A percentile compares a stretch with the other conserved stretches of the same genome.
phyloP scores from a whole-genome alignment of 2,113 vertebrate species.

The Seriola rivoliana region DNA sequence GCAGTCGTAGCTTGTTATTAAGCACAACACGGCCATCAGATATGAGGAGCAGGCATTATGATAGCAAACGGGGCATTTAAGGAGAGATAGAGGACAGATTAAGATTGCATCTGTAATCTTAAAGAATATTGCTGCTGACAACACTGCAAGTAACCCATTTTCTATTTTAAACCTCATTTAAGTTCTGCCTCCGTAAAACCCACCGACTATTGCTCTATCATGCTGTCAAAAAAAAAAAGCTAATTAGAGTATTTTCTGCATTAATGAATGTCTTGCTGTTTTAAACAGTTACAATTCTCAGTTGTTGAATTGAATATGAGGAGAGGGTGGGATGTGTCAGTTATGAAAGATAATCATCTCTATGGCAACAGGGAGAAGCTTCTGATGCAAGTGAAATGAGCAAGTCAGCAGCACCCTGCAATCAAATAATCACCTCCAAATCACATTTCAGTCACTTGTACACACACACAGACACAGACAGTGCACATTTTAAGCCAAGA shows the following conservation, averaged over 20 bases:
- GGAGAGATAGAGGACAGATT: conserved; percentile 83
- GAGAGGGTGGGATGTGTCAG: conserved; percentile 54
- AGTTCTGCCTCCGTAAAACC: conserved; percentile 27
- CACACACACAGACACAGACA: conserved; percentile 27
- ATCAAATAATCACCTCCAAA: conserved; percentile 77
- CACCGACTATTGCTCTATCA: conserved; percentile 36
- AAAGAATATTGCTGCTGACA: conserved; percentile 70
- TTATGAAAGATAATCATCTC: conserved; percentile 70
- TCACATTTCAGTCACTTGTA: conserved; percentile 55
- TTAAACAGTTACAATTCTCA: conserved; percentile 58
- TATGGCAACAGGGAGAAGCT: conserved; percentile 76
- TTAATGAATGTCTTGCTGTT: conserved; percentile 60
- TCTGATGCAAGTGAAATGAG: conserved; percentile 68
- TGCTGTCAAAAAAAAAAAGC: conserved; percentile 38
- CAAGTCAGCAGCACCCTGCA: conserved; percentile 58
- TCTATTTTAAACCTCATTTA: conserved; percentile 59
- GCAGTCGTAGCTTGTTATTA: conserved; percentile 78
- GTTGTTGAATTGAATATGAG: conserved; percentile 59
- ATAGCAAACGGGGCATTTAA: conserved; percentile 74
- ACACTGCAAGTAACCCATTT: conserved; percentile 53
- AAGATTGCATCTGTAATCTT: conserved; percentile 79
- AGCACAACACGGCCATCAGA: conserved; percentile 80
- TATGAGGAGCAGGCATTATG: conserved; percentile 76
- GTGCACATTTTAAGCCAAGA: conserved; percentile 18
- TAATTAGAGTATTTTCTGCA: conserved; percentile 58